These are phyloP conservation scores for Campylomormyrus numenius DNA, from an alignment of 2,113 vertebrate species.

Conservation along the genomic window DNA sequence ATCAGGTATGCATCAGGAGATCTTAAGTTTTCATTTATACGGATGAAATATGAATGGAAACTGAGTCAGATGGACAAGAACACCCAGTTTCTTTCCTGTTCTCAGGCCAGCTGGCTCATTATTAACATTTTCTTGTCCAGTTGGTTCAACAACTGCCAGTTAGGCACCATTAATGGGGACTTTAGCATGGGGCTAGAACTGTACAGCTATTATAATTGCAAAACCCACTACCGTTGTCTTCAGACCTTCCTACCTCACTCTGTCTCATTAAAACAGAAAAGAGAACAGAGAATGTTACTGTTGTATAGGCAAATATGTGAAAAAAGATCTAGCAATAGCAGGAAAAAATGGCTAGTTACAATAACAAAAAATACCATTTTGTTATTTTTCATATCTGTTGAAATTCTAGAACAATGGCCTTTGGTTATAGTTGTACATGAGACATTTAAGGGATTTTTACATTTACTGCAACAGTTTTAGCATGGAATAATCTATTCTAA, in stretches of 20 bases:
- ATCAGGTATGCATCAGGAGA: background rate
- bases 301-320: background rate
- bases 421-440: background rate
- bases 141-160: background rate
- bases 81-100: background rate
- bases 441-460: conserved; percentile 15
- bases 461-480: conserved; percentile 43
- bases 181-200: background rate
- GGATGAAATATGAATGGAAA: background rate
- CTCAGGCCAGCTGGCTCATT: background rate
- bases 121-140: background rate
- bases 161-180: background rate
- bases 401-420: background rate
- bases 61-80: background rate
- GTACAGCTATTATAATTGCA: background rate
- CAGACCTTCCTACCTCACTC: background rate
- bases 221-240: background rate
- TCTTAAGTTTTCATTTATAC: conserved; percentile 2
- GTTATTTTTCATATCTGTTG: background rate
- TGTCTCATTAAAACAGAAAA: background rate
- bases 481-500: conserved; percentile 62
- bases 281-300: background rate
- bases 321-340: background rate
- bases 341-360: background rate
- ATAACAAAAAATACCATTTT: background rate